Conservation (phyloP, 2,113 vertebrate species). For the Aphyosemion australe region DNA sequence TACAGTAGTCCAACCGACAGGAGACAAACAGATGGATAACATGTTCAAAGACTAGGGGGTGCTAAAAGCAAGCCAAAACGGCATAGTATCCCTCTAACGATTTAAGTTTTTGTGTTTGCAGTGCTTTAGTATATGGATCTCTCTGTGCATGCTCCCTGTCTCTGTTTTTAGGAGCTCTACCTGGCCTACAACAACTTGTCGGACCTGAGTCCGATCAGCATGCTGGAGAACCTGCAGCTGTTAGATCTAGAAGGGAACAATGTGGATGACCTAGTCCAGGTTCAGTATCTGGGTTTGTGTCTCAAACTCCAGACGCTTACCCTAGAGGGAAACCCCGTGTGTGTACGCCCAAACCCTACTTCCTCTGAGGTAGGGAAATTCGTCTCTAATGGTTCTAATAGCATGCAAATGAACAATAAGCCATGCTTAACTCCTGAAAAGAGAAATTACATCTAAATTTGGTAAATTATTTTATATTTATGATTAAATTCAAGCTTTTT, state of each 20-base stretch:
- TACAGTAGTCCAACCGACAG: too few relatives aligned
- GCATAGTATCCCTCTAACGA: too few relatives aligned
- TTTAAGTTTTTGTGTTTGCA: too few relatives aligned
- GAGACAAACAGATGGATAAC: too few relatives aligned
- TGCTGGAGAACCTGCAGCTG: constrained; percentile 88
- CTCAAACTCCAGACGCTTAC: constrained; percentile 80
- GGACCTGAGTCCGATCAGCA: constrained; percentile 87
- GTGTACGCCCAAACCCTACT: constrained; percentile 74
- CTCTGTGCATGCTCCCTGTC: background rate
- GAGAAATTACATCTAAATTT: too few relatives aligned
- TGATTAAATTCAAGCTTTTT: background rate
- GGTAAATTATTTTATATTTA: background rate
- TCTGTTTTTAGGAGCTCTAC: constrained; percentile 87
- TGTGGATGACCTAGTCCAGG: constrained; percentile 85
- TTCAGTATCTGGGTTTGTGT: constrained; percentile 87
- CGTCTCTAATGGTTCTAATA: background rate
- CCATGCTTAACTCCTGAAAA: background rate
- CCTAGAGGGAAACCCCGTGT: constrained; percentile 89
- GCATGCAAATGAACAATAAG: background rate
- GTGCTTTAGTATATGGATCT: too few relatives aligned
- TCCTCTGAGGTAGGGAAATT: constrained; percentile 69
- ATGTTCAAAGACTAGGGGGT: too few relatives aligned
- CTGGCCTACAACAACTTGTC: constrained; percentile 87
- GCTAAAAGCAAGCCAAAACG: too few relatives aligned
- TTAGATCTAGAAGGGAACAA: constrained; percentile 91